These are phyloP conservation scores for Drosophila obscura DNA, from an alignment of 1,140 invertebrate species.

Conservation along the genomic window DNA sequence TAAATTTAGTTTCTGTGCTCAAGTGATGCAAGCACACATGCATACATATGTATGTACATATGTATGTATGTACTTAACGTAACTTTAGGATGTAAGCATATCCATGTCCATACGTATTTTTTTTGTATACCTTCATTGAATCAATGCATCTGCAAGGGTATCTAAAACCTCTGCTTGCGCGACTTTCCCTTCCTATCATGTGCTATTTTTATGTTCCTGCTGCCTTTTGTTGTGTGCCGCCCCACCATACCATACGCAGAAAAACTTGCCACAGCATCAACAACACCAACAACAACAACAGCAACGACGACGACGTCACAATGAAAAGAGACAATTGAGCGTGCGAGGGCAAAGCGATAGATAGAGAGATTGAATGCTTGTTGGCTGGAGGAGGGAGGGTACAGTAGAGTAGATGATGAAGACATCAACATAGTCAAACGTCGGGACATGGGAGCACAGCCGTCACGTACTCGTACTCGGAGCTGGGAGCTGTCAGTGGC, in stretches of 20 bases:
- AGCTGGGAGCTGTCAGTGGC: conserved; percentile 44
- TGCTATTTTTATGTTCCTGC: conserved; percentile 1
- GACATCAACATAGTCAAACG: conserved; percentile 57
- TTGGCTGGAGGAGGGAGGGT: neutral
- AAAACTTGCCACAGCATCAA: conserved; percentile 26
- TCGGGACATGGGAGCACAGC: conserved; percentile 48
- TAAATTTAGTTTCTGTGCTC: too few relatives aligned
- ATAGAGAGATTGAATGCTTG: conserved; percentile 3
- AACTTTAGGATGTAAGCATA: too few relatives aligned
- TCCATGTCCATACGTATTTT: too few relatives aligned
- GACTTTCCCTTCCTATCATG: neutral
- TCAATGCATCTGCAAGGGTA: too few relatives aligned
- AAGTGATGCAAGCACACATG: too few relatives aligned
- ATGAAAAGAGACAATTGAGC: conserved; percentile 71
- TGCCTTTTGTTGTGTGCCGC: too few relatives aligned
- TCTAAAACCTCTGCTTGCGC: too few relatives aligned
- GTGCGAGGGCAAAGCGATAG: neutral
- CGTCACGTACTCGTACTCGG: conserved; percentile 43
- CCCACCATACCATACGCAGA: conserved; percentile 18
- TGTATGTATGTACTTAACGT: too few relatives aligned
- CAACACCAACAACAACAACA: conserved; percentile 23
- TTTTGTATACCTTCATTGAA: conserved; percentile 3
- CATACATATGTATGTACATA: too few relatives aligned
- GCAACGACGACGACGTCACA: conserved; percentile 17
- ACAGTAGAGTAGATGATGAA: conserved; percentile 20